Conservation (phyloP, 2,113 vertebrate species). For the Pterocles burchelli region DNA sequence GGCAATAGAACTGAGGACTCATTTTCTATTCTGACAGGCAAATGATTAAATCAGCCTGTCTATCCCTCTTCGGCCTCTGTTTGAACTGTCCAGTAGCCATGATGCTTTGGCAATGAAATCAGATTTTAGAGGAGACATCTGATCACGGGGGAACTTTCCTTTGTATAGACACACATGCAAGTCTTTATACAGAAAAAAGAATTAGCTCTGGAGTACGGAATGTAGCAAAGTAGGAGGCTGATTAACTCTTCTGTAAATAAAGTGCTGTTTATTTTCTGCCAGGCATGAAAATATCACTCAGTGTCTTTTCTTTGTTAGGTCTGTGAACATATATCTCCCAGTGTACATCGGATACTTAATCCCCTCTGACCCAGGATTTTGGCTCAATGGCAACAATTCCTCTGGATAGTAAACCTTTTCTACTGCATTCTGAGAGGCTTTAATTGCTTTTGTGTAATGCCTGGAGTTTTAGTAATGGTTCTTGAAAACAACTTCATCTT, state of each 20-base stretch:
- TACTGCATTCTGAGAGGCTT: not conserved
- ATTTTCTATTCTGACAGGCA: slow-evolving; percentile 19
- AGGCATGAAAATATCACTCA: not conserved
- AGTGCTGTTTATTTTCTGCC: not conserved
- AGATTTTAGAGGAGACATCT: not conserved
- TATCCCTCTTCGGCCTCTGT: not conserved
- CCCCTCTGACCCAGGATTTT: not conserved
- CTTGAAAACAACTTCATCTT: not conserved
- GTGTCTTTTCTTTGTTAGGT: not conserved
- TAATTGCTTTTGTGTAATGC: not conserved
- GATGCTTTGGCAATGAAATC: not conserved
- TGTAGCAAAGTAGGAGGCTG: not conserved
- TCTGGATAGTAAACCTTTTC: not conserved
- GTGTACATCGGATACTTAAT: not conserved
- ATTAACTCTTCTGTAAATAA: not conserved
- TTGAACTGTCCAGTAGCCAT: not conserved
- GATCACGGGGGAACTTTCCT: not conserved
- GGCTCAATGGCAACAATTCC: not conserved
- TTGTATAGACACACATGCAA: not conserved
- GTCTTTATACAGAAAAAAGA: not conserved
- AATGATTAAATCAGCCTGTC: not conserved
- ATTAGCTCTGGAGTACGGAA: not conserved
- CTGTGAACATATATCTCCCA: not conserved
- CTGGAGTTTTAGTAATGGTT: not conserved
- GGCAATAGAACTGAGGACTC: not conserved